These are phyloP conservation scores for Pelobates cultripes DNA, from an alignment of 2,797 vertebrate genomes.

Conservation along the genomic window DNA sequence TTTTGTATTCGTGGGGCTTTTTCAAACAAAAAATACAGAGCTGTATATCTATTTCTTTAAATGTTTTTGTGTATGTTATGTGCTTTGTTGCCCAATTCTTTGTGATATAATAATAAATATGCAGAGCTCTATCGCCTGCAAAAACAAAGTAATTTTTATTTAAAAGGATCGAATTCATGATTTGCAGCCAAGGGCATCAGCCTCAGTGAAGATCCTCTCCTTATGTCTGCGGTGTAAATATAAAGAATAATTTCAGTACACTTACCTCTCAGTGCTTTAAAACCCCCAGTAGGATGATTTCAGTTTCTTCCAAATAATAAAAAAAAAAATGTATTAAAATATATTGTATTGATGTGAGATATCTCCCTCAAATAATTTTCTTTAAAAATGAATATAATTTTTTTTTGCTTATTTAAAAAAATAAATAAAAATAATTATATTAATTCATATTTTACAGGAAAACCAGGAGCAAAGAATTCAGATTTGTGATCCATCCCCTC, in stretches of 20 bases:
- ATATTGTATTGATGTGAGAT: conserved; percentile 12
- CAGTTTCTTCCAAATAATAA: neutral
- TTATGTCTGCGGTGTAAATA: neutral
- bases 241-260: neutral
- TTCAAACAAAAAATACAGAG: no score
- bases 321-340: neutral
- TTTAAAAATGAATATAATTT: neutral
- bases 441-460: conserved; percentile 69
- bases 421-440: neutral
- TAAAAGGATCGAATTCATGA: neutral
- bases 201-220: neutral
- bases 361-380: neutral
- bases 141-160: neutral
- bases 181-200: neutral
- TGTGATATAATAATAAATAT: neutral
- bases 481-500: conserved; percentile 70
- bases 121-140: neutral
- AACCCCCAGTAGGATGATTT: neutral
- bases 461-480: conserved; percentile 70
- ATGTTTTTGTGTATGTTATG: no score
- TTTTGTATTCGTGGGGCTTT: no score
- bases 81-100: neutral
- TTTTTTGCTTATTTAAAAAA: neutral
- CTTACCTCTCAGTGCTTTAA: conserved; percentile 27
- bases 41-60: no score